Percentiles rank a stretch among this genome's conserved stretches.
These are phyloP conservation scores for Pseudopipra pipra DNA, from an alignment of 2,113 vertebrate species.

Conservation along the genomic window DNA sequence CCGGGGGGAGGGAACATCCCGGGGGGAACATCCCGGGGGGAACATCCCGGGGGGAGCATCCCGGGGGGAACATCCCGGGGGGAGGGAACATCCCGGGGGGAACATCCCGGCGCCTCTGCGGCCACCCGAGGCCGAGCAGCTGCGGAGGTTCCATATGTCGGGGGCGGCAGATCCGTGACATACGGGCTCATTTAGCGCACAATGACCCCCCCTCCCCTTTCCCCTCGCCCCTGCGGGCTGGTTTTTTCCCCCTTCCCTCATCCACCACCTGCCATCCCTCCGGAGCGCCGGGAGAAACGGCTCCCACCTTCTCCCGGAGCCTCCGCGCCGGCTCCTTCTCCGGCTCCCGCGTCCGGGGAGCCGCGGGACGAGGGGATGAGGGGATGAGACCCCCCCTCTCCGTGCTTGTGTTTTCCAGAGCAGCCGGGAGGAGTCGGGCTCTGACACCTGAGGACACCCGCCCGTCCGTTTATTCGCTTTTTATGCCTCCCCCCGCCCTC, in stretches of 20 bases:
- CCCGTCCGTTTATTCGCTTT: not conserved
- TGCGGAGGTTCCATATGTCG: slow-evolving; percentile 59
- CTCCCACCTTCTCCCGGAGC: not conserved
- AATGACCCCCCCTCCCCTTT: not conserved
- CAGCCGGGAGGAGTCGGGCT: not conserved
- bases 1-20: too few relatives aligned
- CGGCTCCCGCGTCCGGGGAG: too few relatives aligned
- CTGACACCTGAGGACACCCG: not conserved
- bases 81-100: not conserved
- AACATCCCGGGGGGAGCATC: too few relatives aligned
- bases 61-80: not conserved
- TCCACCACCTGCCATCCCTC: slow-evolving; percentile 62
- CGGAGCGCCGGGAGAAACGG: not conserved
- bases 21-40: too few relatives aligned
- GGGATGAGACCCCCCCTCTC: not conserved
- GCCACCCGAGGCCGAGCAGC: slow-evolving; percentile 11
- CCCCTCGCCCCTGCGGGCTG: not conserved
- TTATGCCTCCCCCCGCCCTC: not conserved
- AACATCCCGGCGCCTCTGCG: not conserved
- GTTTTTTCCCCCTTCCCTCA: not conserved
- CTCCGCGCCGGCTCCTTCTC: not conserved
- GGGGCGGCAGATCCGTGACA: slow-evolving; percentile 41
- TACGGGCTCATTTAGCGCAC: slow-evolving; percentile 46
- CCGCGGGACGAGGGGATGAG: not conserved
- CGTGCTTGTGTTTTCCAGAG: not conserved